Conservation (phyloP, 2,888 invertebrate species). For the Spodoptera picta region DNA sequence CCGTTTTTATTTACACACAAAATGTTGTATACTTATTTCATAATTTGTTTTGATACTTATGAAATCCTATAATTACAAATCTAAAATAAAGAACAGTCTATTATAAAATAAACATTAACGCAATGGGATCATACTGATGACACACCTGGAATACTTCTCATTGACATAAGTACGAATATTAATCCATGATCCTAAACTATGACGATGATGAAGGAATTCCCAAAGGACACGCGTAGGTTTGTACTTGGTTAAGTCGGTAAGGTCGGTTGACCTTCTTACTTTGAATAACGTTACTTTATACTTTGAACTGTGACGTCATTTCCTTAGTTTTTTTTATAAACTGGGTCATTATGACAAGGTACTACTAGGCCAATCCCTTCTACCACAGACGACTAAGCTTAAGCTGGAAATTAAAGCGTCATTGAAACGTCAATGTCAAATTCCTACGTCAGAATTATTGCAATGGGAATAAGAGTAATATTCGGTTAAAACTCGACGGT, state of each 20-base stretch:
- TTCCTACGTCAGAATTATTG: background rate
- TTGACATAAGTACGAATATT: too few relatives aligned
- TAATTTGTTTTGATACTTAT: too few relatives aligned
- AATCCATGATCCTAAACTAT: background rate
- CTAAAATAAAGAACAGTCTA: too few relatives aligned
- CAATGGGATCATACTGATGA: too few relatives aligned
- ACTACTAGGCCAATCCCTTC: background rate
- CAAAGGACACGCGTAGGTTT: background rate
- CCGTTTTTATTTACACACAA: too few relatives aligned
- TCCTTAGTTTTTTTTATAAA: background rate
- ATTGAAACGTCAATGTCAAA: slow-evolving; percentile 6
- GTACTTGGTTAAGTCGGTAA: too few relatives aligned
- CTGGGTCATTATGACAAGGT: slow-evolving; percentile 29
- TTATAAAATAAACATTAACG: too few relatives aligned
- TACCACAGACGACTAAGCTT: slow-evolving; percentile 3
- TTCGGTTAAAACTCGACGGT: too few relatives aligned
- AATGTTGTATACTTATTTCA: too few relatives aligned
- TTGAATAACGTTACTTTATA: slow-evolving; percentile 11
- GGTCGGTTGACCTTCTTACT: background rate
- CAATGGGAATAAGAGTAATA: too few relatives aligned
- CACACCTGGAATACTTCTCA: too few relatives aligned
- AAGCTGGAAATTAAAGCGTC: slow-evolving; percentile 2
- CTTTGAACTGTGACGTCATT: slow-evolving; percentile 14
- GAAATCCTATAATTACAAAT: too few relatives aligned
- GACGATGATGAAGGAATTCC: slow-evolving; percentile 3